phyloP scores from a whole-genome alignment of 2,113 vertebrate species.

The Eupsittula cactorum region DNA sequence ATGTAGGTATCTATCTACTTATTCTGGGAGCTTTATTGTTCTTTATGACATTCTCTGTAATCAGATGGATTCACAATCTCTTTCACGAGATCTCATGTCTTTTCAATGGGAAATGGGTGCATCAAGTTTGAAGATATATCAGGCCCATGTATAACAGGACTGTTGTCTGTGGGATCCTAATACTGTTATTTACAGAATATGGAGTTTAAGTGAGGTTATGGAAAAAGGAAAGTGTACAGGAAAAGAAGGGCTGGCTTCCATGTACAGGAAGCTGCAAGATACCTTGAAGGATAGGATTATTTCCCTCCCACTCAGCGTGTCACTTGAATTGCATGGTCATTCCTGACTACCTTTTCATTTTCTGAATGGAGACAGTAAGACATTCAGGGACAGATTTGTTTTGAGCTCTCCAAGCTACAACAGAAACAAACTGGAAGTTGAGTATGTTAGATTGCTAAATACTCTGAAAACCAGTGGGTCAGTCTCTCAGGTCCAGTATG shows the following conservation, averaged over 20 bases:
- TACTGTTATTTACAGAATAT: not conserved
- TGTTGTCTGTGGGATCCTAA: not conserved
- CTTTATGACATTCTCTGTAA: not conserved
- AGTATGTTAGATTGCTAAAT: not conserved
- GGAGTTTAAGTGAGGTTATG: not conserved
- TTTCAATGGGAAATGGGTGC: not conserved
- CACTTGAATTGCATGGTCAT: not conserved
- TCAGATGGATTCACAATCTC: not conserved
- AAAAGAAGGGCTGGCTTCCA: not conserved
- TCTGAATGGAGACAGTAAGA: fast-evolving
- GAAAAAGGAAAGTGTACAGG: not conserved
- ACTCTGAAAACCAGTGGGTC: not conserved
- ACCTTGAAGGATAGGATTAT: not conserved
- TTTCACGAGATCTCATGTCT: not conserved
- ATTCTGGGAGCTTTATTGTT: not conserved
- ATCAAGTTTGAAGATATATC: not conserved
- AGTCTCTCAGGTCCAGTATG: not conserved
- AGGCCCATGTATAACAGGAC: not conserved
- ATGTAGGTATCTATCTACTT: not conserved
- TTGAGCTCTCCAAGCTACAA: not conserved
- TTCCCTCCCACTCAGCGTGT: not conserved
- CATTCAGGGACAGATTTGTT: not conserved
- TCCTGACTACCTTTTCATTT: not conserved
- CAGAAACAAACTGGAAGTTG: not conserved
- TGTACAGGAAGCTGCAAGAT: not conserved